phyloP scores from a whole-genome alignment of 2,888 invertebrate genomes.

The Heliconius cydno region DNA sequence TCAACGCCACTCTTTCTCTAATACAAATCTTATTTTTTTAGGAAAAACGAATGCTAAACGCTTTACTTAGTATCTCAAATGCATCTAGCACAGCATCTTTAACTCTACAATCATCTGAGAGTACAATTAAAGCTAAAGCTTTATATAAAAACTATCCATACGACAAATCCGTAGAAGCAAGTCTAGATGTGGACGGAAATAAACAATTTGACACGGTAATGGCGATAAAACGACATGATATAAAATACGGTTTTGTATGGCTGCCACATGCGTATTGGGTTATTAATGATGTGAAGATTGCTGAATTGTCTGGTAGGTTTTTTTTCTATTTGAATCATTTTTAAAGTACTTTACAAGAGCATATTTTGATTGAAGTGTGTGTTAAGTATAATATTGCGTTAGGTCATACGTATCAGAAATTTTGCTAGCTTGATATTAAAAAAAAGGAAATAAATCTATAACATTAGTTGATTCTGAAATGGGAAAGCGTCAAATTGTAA shows the following conservation, averaged over 20 bases:
- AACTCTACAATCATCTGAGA: conserved; percentile 86
- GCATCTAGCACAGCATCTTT: conserved; percentile 79
- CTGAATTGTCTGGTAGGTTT: conserved; percentile 86
- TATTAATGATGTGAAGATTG: conserved; percentile 88
- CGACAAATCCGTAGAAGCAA: conserved; percentile 87
- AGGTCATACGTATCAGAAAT: too few species aligned
- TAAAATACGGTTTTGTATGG: conserved; percentile 87
- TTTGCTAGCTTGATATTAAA: too few species aligned
- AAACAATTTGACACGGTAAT: conserved; percentile 87
- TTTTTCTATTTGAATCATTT: neutral
- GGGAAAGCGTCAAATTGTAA: too few species aligned
- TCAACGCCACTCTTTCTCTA: neutral
- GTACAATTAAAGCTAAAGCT: conserved; percentile 87
- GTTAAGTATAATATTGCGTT: too few species aligned
- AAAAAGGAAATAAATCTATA: too few species aligned
- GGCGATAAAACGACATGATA: conserved; percentile 83
- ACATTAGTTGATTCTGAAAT: too few species aligned
- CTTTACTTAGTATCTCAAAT: conserved; percentile 66
- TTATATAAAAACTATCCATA: conserved; percentile 87
- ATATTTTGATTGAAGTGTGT: too few species aligned
- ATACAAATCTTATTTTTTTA: conserved; percentile 48
- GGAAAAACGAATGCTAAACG: conserved; percentile 80
- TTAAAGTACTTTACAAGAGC: neutral
- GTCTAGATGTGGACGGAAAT: conserved; percentile 88
- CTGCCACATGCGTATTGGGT: conserved; percentile 88